A percentile compares a stretch with the other conserved stretches of the same genome.
phyloP scores from a whole-genome alignment of 2,113 vertebrate genomes.

The Leptocoma aspasia region DNA sequence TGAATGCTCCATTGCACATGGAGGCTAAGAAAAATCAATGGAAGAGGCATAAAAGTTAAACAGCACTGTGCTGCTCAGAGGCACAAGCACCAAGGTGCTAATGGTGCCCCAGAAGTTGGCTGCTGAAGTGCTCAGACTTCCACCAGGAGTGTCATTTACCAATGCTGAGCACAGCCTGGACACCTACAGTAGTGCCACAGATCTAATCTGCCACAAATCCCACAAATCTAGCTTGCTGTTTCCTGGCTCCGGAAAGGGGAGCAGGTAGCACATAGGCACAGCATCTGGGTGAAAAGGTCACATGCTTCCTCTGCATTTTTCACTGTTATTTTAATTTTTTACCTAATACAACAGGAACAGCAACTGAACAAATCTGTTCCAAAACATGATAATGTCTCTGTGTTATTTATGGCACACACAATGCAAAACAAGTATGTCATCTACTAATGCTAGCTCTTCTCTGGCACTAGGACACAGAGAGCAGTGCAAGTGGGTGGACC shows the following conservation, averaged over 20 bases:
- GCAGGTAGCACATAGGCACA: neutral
- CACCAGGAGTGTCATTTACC: too few relatives aligned
- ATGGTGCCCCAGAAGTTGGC: neutral
- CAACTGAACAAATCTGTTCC: neutral
- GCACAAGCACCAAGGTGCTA: accelerated
- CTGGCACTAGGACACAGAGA: neutral
- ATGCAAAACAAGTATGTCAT: neutral
- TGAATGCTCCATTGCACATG: neutral
- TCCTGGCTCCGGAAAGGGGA: neutral
- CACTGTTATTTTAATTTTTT: neutral
- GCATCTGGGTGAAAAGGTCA: accelerated
- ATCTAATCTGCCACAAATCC: neutral
- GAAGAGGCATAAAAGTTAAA: neutral
- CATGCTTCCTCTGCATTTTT: neutral
- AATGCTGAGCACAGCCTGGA: accelerated
- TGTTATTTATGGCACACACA: neutral
- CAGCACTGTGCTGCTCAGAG: neutral
- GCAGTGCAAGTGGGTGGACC: neutral
- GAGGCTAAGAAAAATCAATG: neutral
- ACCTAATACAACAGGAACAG: neutral
- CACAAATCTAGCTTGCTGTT: neutral
- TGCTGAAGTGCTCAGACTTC: neutral
- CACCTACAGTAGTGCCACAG: too few relatives aligned
- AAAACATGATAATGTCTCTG: neutral
- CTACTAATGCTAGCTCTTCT: neutral